Evolutionary conservation across 2,113 vertebrate genomes (phyloP), one percentile per base, ranked within the genome.

Genomic region (Psilopsiagon aurifrons): DNA sequence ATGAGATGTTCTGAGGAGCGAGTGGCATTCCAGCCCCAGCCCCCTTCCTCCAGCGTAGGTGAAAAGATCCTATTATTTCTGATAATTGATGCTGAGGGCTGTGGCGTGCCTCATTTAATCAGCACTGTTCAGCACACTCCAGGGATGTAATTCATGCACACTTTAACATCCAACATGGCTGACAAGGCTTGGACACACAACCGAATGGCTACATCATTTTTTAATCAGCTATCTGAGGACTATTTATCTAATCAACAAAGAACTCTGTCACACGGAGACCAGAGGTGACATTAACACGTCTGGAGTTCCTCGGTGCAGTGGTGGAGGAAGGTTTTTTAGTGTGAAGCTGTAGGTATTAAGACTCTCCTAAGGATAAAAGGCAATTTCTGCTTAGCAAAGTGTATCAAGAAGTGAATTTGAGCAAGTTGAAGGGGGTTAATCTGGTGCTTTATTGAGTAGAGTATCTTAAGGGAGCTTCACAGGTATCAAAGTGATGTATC

Each of bases 31-130:
- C 27, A 20, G 28, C 80, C 95, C 95, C 81, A 55, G 57, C 90
- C 94, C 91, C 96, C 91, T 95, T 94, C 75, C 88, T 88, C 93
- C 94, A 46, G 23, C 14, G 28, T 25, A 31, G 95, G 88, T 95
- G 82, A 75, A 94, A 94, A 85, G 95, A 96, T 92, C 89, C 96
- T 57, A 69, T 96, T 95, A 78, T 96, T 94, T 78, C 97, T 96
- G 89, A 49, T 96, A 95, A 97, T 97, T 95, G 97, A 93, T 95
- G 92, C 97, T 70, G 92, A 97, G 97, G 93, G 95, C 96, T 93
- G 79, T 92, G 62, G 95, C 44, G 51, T 90, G 94, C 95, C 98
- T 96, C 92, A 57, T 94, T 86, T 92, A 88, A 92, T 96, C 94
- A 83, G 95, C 79, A 17, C 69, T 13, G 91, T 59, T 86, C 92